Evolutionary conservation across 2,888 invertebrate genomes (phyloP), one percentile per base, ranked within the genome.

Genomic region (Plagodis dolabraria): DNA sequence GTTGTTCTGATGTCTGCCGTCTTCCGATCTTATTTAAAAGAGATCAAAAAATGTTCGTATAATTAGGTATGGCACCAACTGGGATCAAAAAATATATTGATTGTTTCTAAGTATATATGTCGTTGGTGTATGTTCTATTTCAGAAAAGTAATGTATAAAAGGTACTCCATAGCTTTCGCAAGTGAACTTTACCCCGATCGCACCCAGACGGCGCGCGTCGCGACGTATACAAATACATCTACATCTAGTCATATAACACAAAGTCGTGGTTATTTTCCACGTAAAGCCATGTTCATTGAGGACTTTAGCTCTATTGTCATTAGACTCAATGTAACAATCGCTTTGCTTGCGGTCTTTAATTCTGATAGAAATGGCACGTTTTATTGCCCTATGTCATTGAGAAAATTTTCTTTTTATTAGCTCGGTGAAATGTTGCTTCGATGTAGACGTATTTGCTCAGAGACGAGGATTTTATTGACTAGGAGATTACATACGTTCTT

Each of bases 141-240:
- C 4, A 2, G 22, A 22, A 22, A 22, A 22, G 22, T 22, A 2
- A 22, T 22, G 4, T 22, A 22, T 22, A 1, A 22, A 22, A 22
- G 22, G 22, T 22, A 43, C 34, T 50, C 12, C 43, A 34, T 8
- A 50, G 50, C 34, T 43, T 9, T 11, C 42, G 12, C 42, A 40
- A 7, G 42, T 12, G 33, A 9, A 34, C 12, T 34, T 61, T 71
- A 75, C 78, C 79, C 75, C 79, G 71, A 76, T 71, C 74, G 72
- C 70, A 68, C 60, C 77, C 82, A 86, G 85, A 86, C 85, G 76
- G 80, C 80, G 81, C 85, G 85, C 85, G 76, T 79, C 80, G 81
- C 85, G 85, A 84, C 86, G 86, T 77, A 76, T 64, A 70, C 68
- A 64, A 61, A 68, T 65, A 33, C 8, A 43, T 61, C 65, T 59